Evolutionary conservation across 2,113 vertebrate species (phyloP).

Genomic region (Percopsis transmontana): DNA sequence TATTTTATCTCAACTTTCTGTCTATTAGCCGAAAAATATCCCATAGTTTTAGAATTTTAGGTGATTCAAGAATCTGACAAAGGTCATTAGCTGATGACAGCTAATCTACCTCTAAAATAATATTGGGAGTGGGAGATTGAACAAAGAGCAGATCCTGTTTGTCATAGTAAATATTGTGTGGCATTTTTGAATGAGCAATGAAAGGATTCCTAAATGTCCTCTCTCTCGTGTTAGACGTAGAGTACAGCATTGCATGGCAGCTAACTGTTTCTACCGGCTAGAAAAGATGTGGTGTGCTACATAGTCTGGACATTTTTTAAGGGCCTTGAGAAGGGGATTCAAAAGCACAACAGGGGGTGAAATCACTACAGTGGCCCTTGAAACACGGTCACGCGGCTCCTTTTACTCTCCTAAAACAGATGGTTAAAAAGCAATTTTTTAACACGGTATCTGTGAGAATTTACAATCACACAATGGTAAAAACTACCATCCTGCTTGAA

Average conservation of each 20-base stretch:
- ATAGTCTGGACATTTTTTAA: conserved; percentile 67
- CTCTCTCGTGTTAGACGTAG: conserved; percentile 40
- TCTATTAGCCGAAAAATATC: conserved; percentile 3
- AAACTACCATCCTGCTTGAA: neutral
- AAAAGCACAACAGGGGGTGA: conserved; percentile 39
- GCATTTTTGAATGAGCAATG: too few relatives aligned
- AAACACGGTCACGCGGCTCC: conserved; percentile 23
- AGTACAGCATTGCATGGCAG: conserved; percentile 56
- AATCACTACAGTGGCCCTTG: conserved; percentile 9
- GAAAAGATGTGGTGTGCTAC: conserved; percentile 61
- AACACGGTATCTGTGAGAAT: neutral
- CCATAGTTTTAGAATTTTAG: too few relatives aligned
- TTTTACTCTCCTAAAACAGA: neutral
- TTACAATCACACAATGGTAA: neutral
- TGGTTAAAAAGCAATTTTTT: conserved; percentile 15
- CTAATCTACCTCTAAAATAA: conserved; percentile 16
- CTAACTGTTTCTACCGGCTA: conserved; percentile 48
- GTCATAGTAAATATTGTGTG: too few relatives aligned
- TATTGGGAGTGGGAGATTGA: neutral
- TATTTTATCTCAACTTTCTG: conserved; percentile 54
- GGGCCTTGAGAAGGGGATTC: conserved; percentile 70
- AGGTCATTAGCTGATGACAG: too few relatives aligned
- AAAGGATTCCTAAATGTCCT: too few relatives aligned
- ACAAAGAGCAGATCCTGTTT: neutral
- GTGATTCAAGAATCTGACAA: too few relatives aligned